Percentiles rank a stretch among this genome's conserved stretches.
phyloP scores from a whole-genome alignment of 53 echinoderm and acorn worm genomes.

The Actinopyga echinites region DNA sequence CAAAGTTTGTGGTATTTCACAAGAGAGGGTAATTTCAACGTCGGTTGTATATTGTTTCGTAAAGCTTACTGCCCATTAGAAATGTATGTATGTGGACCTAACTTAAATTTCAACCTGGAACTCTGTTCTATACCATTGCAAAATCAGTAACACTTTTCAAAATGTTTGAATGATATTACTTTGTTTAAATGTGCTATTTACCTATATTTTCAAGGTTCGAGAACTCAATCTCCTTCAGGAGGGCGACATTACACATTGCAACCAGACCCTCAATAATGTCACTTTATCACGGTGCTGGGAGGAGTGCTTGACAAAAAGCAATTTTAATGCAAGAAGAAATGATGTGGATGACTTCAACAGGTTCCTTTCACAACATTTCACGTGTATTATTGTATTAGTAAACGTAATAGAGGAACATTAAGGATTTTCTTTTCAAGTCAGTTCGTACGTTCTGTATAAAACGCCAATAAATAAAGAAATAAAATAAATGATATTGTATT shows the following conservation, averaged over 20 bases:
- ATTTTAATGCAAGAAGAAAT: constrained; percentile 53
- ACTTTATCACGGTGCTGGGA: constrained; percentile 78
- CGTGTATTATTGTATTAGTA: not conserved
- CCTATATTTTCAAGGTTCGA: constrained; percentile 54
- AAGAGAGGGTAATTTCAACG: constrained; percentile 56
- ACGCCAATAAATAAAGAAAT: too few species aligned
- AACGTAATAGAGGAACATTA: not conserved
- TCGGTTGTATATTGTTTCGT: too few species aligned
- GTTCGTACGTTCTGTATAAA: too few species aligned
- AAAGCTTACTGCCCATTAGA: too few species aligned
- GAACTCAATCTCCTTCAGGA: constrained; percentile 73
- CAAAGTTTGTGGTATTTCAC: constrained; percentile 62
- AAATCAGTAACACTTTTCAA: too few species aligned
- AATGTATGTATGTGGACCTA: too few species aligned
- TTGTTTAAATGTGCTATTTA: too few species aligned
- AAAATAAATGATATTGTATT: too few species aligned
- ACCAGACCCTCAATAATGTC: constrained; percentile 60
- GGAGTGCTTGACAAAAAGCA: constrained; percentile 74
- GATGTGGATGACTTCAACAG: constrained; percentile 80
- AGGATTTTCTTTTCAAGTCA: too few species aligned
- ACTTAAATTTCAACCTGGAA: too few species aligned
- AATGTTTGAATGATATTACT: too few species aligned
- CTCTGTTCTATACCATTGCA: too few species aligned
- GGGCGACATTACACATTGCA: constrained; percentile 67
- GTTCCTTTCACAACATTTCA: not conserved